Conservation (phyloP, 2,113 vertebrate genomes). For the Paralichthys olivaceus region DNA sequence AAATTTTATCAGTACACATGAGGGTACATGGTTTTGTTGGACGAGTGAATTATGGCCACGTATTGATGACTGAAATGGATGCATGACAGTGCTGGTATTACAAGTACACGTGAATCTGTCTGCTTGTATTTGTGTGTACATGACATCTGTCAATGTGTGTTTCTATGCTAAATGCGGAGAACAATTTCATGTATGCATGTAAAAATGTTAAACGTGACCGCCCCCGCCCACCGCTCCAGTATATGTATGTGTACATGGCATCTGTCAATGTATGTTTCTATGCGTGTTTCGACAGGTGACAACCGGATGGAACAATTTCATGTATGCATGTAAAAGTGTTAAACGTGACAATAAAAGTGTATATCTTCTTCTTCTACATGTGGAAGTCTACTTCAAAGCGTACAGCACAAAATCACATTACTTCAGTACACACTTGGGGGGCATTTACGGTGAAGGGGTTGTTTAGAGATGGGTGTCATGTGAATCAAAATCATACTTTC, state of each 20-base stretch:
- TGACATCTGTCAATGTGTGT: no score
- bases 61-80: conserved; percentile 31
- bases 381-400: conserved; percentile 66
- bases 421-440: conserved; percentile 60
- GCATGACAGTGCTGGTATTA: conserved; percentile 10
- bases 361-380: no score
- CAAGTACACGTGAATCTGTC: conserved; percentile 23
- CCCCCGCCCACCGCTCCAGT: no score
- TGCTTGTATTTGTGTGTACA: conserved; percentile 30
- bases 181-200: conserved; percentile 14
- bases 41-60: conserved; percentile 29
- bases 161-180: no score
- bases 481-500: conserved; percentile 62
- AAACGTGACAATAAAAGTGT: no score
- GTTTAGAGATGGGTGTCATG: conserved; percentile 46
- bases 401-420: conserved; percentile 78
- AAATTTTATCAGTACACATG: conserved; percentile 37
- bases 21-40: conserved; percentile 40
- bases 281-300: no score
- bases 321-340: no score
- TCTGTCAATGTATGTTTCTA: no score
- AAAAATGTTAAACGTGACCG: conserved; percentile 3
- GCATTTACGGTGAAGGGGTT: conserved; percentile 70
- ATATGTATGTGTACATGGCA: no score
- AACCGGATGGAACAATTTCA: no score